These are phyloP conservation scores for Vanessa cardui DNA, from an alignment of 2,888 invertebrate species.

Conservation along the genomic window DNA sequence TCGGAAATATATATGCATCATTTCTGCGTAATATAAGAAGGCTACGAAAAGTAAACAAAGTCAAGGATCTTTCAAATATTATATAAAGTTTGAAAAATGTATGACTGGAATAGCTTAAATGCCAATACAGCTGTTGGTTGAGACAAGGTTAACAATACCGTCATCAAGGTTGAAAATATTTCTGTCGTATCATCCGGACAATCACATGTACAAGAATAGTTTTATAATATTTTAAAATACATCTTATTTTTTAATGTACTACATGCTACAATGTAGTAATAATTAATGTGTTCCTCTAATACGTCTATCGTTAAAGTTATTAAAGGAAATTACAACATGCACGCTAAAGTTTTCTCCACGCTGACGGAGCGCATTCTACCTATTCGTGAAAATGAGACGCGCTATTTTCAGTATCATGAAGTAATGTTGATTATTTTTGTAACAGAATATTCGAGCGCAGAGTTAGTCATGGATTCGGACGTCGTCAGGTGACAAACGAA, in stretches of 20 bases:
- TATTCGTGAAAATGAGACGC: conserved; percentile 52
- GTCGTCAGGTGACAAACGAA: conserved; percentile 66
- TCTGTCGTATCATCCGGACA: conserved; percentile 59
- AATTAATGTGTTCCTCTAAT: conserved; percentile 23
- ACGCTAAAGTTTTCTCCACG: conserved; percentile 34
- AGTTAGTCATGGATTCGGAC: conserved; percentile 72
- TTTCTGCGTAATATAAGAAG: not conserved
- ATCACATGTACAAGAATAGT: conserved; percentile 56
- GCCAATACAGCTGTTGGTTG: conserved; percentile 63
- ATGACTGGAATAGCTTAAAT: conserved; percentile 49
- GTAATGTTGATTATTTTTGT: conserved; percentile 76
- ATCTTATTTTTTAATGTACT: conserved; percentile 25
- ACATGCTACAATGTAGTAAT: conserved; percentile 12
- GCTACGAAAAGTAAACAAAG: not conserved
- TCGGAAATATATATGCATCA: not conserved
- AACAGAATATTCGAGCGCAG: conserved; percentile 64
- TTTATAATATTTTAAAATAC: conserved; percentile 49
- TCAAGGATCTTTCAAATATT: conserved; percentile 14
- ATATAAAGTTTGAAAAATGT: conserved; percentile 39
- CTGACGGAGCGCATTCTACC: conserved; percentile 43
- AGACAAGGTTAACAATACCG: conserved; percentile 76
- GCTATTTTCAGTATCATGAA: conserved; percentile 76
- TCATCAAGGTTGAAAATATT: conserved; percentile 77
- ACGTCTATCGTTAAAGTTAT: conserved; percentile 1
- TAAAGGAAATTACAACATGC: conserved; percentile 28